A percentile compares a stretch with the other conserved stretches of the same genome.
Conservation (phyloP, 2,797 vertebrate species). For the Fringilla coelebs region DNA sequence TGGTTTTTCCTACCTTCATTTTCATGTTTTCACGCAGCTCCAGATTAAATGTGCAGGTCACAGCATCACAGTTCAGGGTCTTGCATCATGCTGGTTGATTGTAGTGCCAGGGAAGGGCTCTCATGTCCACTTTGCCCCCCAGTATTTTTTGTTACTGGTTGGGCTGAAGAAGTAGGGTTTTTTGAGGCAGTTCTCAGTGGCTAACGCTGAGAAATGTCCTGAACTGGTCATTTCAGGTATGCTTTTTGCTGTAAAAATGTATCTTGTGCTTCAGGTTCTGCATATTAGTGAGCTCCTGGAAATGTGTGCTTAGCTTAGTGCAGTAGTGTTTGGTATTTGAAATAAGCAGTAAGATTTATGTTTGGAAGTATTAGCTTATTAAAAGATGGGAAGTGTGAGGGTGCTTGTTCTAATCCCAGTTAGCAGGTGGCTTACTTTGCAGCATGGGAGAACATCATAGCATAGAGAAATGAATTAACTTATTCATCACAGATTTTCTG, state of each 20-base stretch:
- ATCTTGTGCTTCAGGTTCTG: background rate
- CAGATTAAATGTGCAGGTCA: background rate
- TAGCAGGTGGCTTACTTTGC: background rate
- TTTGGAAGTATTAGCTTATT: constrained; percentile 28
- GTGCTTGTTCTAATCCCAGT: background rate
- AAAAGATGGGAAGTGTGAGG: background rate
- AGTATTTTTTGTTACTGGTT: background rate
- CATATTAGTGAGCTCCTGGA: background rate
- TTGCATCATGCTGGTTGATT: rapidly evolving
- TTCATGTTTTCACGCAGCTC: background rate
- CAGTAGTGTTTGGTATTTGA: background rate
- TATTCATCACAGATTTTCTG: background rate
- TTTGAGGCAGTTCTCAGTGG: background rate
- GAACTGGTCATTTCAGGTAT: background rate
- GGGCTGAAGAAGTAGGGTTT: background rate
- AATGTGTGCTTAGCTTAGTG: background rate
- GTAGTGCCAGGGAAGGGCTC: background rate
- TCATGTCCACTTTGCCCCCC: background rate
- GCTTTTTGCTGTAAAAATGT: background rate
- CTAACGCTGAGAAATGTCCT: background rate
- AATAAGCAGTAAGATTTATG: background rate
- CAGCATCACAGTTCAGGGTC: background rate
- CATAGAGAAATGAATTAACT: background rate
- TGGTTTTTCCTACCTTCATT: background rate
- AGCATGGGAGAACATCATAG: background rate